Percentiles rank a stretch among this genome's conserved stretches.
Evolutionary conservation across 92 coral and sea anemone genomes (phyloP).

Genomic region (Zoanthus solanderi): DNA sequence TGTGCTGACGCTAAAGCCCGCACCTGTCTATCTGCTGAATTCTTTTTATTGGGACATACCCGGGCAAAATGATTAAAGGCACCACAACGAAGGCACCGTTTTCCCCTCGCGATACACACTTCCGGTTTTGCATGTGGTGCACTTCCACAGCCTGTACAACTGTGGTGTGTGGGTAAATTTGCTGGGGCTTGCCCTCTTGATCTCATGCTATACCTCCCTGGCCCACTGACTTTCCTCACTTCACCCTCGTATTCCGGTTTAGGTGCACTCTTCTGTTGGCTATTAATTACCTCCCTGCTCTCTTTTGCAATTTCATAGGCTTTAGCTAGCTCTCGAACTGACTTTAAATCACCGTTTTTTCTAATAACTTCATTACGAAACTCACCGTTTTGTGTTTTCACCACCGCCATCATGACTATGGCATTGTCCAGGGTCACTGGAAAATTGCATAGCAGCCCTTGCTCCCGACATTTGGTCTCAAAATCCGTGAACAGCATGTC

Average conservation of each 20-base stretch:
- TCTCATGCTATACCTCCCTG: slow-evolving; percentile 59
- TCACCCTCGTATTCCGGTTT: slow-evolving; percentile 20
- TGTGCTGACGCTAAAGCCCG: slow-evolving; percentile 21
- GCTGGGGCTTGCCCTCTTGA: slow-evolving; percentile 24
- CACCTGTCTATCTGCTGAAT: slow-evolving; percentile 18
- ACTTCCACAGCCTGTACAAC: slow-evolving; percentile 15
- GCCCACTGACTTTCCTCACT: slow-evolving; percentile 59
- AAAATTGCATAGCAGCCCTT: slow-evolving; percentile 17
- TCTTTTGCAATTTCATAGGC: slow-evolving; percentile 12
- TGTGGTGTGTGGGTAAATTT: slow-evolving; percentile 1
- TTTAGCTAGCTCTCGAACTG: slow-evolving; percentile 24
- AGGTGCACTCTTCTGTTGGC: slow-evolving; percentile 33
- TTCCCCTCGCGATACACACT: slow-evolving; percentile 35
- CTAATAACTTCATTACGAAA: slow-evolving; percentile 49
- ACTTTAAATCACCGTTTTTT: slow-evolving; percentile 37
- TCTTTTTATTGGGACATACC: slow-evolving; percentile 32
- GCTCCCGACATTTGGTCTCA: slow-evolving; percentile 49
- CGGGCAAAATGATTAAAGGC: slow-evolving; percentile 48
- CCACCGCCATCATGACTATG: slow-evolving; percentile 46
- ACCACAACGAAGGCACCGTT: slow-evolving; percentile 50
- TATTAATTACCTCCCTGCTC: slow-evolving; percentile 39
- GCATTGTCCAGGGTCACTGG: slow-evolving; percentile 39
- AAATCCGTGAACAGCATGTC: slow-evolving; percentile 49
- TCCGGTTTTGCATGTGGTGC: slow-evolving; percentile 17
- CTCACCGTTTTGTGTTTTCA: slow-evolving; percentile 54